Evolutionary conservation across 2,888 invertebrate species (phyloP).

Genomic region (Fissipunctia ypsillon): DNA sequence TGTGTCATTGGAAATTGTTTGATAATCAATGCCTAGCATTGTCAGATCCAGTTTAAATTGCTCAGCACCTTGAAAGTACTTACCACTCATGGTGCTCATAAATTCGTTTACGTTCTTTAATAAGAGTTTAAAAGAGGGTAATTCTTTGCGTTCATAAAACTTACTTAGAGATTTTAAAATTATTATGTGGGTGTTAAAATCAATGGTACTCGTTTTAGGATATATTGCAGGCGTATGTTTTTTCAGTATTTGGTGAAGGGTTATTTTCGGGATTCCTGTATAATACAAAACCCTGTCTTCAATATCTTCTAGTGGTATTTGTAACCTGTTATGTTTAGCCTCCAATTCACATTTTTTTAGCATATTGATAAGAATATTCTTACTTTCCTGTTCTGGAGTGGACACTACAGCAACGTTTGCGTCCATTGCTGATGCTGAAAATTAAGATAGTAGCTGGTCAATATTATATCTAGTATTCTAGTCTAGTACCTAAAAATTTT

Average conservation of each 20-base stretch:
- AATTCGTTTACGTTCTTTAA: slow-evolving; percentile 33
- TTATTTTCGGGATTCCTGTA: slow-evolving; percentile 61
- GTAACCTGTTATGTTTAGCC: slow-evolving; percentile 54
- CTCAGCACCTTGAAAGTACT: background rate
- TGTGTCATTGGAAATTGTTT: slow-evolving; percentile 59
- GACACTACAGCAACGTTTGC: background rate
- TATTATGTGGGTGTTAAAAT: slow-evolving; percentile 60
- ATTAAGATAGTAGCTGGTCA: slow-evolving; percentile 1
- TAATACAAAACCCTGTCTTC: slow-evolving; percentile 70
- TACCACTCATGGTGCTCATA: too few relatives aligned
- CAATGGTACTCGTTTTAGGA: slow-evolving; percentile 41
- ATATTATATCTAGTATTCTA: background rate
- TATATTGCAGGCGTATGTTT: slow-evolving; percentile 15
- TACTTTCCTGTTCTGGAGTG: background rate
- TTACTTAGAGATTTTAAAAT: slow-evolving; percentile 63
- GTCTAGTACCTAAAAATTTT: background rate
- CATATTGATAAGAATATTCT: slow-evolving; percentile 55
- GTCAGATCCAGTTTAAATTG: slow-evolving; percentile 59
- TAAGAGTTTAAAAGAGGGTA: slow-evolving; percentile 53
- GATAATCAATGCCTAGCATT: slow-evolving; percentile 68
- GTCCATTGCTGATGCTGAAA: slow-evolving; percentile 46
- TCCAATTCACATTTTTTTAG: slow-evolving; percentile 71
- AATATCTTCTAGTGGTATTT: slow-evolving; percentile 65
- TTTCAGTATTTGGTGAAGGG: slow-evolving; percentile 49
- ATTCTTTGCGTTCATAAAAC: slow-evolving; percentile 49